Base-by-base conservation (phyloP, 2,888 invertebrate genomes). In the Selenia dentaria region DNA sequence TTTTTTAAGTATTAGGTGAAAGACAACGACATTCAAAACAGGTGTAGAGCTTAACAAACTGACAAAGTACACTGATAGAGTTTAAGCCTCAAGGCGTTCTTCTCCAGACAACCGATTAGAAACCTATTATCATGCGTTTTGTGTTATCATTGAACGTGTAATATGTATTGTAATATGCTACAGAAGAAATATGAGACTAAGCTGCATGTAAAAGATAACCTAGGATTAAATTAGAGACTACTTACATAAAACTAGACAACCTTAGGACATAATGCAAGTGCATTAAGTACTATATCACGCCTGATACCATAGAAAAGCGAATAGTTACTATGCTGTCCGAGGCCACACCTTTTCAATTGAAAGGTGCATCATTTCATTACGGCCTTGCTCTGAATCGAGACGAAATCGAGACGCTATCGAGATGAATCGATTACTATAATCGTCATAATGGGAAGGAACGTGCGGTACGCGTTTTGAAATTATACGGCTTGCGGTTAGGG, bases 301-400 rank as follows among this genome's bases (percentile, higher is more conserved):
- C 2, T 22, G 8, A 2, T 3, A 8, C 22, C 22, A 22, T 8
- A 22, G 22, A 22, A 8, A 8, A 22, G 5, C 22, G 8, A 22
- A 6, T 6, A 8, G 22, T 22, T 22, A 22, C 6, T 22, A 8
- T 8, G 8, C 2, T 1, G 8, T 8, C 22, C 26, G 11, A 37
- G 37, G 37, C 20, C 37, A 3, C 10, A 14, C 33, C 22, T 14
- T 27, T 36, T 27, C 37, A 37, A 18, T 28, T 20, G 37, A 37
- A 13, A 37, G 37, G 28, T 18, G 26, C 25, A 35, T 35, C 36
- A 16, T 33, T 32, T 34, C 33, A 33, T 34, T 9, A n/a, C 42
- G 26, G 27, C 53, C 53, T 53, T 26, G 53, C 49, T 53, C 53
- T 28, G 42, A 27, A 49, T 53, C 42, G 45, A 41, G 48, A 39